These are phyloP conservation scores for Chymomyza procnemis DNA, from an alignment of 2,888 invertebrate species.

Conservation along the genomic window DNA sequence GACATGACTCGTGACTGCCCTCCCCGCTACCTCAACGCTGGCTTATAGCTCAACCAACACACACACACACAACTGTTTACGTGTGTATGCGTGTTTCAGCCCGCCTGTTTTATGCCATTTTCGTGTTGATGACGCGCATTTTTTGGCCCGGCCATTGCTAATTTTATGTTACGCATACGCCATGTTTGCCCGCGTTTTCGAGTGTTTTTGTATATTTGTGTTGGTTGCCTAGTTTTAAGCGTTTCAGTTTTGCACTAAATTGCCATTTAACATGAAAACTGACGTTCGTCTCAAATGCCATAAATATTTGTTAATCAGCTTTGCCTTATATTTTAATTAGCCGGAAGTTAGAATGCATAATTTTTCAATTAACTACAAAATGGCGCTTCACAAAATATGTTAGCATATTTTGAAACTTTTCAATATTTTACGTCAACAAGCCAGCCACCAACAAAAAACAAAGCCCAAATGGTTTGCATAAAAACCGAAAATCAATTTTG, in stretches of 20 bases:
- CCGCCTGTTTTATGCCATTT: slow-evolving; percentile 3
- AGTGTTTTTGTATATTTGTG: slow-evolving; percentile 8
- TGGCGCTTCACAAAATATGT: background rate
- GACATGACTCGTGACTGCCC: background rate
- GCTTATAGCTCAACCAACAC: slow-evolving; percentile 19
- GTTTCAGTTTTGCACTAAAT: slow-evolving; percentile 38
- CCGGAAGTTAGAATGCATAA: background rate
- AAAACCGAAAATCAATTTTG: background rate
- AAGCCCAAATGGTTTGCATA: background rate
- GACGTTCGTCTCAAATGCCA: background rate
- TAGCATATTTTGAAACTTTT: background rate
- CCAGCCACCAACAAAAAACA: background rate
- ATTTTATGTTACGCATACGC: slow-evolving; percentile 65
- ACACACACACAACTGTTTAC: slow-evolving; percentile 3
- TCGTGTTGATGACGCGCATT: slow-evolving; percentile 34
- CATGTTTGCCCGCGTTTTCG: slow-evolving; percentile 8
- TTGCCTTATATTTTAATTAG: background rate
- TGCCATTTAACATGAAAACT: slow-evolving; percentile 34
- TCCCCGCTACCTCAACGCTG: slow-evolving; percentile 3
- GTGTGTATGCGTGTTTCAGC: slow-evolving; percentile 14
- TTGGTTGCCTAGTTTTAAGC: slow-evolving; percentile 63
- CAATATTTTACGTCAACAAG: background rate
- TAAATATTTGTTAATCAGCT: background rate
- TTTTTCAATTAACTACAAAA: background rate
- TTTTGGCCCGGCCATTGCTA: slow-evolving; percentile 42